Percentiles rank a stretch among this genome's conserved stretches.
Conservation (phyloP, 2,113 vertebrate species). For the Rhizomys pruinosus region DNA sequence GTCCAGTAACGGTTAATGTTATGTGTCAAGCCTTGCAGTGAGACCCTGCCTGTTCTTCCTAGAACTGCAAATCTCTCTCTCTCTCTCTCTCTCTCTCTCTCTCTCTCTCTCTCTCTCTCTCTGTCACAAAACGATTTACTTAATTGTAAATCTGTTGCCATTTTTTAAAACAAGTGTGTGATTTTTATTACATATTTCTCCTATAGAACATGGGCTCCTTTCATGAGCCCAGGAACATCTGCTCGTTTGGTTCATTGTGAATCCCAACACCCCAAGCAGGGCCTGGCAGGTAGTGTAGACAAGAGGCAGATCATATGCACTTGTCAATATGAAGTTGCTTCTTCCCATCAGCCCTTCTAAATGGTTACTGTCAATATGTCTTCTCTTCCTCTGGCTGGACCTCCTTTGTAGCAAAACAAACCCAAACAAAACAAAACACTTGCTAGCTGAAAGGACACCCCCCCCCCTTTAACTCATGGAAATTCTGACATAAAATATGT, state of each 20-base stretch:
- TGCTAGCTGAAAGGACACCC: neutral
- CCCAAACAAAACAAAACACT: neutral
- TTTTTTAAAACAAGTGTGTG: neutral
- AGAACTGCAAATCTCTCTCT: neutral
- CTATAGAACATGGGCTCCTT: neutral
- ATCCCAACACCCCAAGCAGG: neutral
- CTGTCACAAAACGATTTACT: neutral
- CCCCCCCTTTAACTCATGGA: neutral
- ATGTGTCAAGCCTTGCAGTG: neutral
- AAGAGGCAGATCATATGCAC: neutral
- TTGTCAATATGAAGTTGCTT: neutral
- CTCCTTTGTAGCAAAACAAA: slow-evolving; percentile 34
- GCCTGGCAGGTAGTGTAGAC: neutral
- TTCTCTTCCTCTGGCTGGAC: neutral
- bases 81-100: neutral
- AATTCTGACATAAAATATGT: neutral
- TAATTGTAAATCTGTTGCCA: neutral
- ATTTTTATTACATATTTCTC: neutral
- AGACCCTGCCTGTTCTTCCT: neutral
- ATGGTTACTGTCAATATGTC: neutral
- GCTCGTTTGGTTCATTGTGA: neutral
- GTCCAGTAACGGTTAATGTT: neutral
- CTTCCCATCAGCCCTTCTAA: neutral
- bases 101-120: neutral
- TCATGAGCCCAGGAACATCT: neutral